Conservation (phyloP, 2,888 invertebrate genomes). For the Neria commutata region DNA sequence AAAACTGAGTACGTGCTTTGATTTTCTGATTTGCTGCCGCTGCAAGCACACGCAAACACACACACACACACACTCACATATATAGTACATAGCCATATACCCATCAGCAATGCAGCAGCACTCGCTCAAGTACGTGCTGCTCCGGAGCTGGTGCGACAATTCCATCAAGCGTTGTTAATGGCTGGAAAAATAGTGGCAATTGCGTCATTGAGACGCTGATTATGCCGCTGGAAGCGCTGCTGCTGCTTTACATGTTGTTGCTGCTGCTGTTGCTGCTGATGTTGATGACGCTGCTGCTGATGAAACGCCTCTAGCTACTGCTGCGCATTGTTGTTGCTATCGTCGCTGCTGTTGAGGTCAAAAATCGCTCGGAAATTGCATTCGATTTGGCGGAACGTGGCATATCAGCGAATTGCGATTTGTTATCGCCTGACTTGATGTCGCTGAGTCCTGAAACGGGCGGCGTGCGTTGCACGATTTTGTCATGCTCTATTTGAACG, state of each 20-base stretch:
- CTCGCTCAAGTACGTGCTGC: too few relatives aligned
- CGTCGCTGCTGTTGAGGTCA: slow-evolving; percentile 40
- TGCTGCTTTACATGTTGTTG: slow-evolving; percentile 17
- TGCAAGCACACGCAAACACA: too few relatives aligned
- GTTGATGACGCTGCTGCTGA: not conserved
- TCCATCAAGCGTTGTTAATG: slow-evolving; percentile 39
- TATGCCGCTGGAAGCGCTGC: too few relatives aligned
- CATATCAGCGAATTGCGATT: slow-evolving; percentile 39
- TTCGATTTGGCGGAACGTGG: slow-evolving; percentile 37
- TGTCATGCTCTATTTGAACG: too few relatives aligned
- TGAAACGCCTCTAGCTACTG: slow-evolving; percentile 5
- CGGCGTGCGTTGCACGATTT: too few relatives aligned
- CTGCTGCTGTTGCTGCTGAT: slow-evolving; percentile 1
- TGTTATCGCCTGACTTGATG: not conserved
- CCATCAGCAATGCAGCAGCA: not conserved
- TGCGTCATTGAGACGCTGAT: slow-evolving; percentile 46
- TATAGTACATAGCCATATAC: not conserved
- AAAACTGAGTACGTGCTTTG: too few relatives aligned
- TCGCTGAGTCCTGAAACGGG: too few relatives aligned
- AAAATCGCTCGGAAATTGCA: slow-evolving; percentile 39
- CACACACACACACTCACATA: not conserved
- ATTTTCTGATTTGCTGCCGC: too few relatives aligned
- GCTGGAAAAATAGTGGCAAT: slow-evolving; percentile 41
- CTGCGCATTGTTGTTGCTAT: not conserved
- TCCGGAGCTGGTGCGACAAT: not conserved